Base-by-base conservation (phyloP, 2,797 vertebrate genomes). In the Loriculus beryllinus region DNA sequence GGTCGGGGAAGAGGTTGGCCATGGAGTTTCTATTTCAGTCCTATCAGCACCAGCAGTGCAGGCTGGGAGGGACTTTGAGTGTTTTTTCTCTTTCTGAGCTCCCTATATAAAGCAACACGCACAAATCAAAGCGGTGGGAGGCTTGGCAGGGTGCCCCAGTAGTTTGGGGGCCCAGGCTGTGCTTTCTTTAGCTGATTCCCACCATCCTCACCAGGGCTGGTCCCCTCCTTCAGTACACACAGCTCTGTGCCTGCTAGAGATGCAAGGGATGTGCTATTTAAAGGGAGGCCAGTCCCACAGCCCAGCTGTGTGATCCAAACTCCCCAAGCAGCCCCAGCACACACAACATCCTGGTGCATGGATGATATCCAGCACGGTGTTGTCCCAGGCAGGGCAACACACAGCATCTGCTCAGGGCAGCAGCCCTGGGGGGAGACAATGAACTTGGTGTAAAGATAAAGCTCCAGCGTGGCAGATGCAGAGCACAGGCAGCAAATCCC, bases 11-110 rank as follows among this genome's bases (percentile, higher is more conserved):
- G 77, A 88, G 87, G 84, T 68, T 6, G 4, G 43, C n/a, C n/a
- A 13, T 9, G 35, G 54, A 57, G 72, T 60, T 96, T 88, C 90
- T 97, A 94, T 97, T 97, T 96, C 79, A 64, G 93, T 94, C 77
- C 5, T 70, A 63, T 33, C 54, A 81, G 45, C 60, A 79, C 64
- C 54, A 60, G 71, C 0, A 0, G 75, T 2, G 4, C 68, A 75
- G 69, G 49, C 86, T 95, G 84, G 84, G 93, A 94, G 83, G 43
- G 39, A 54, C 48, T 75, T 43, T 31, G 33, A 65, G 31, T 68
- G 20, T 65, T 94, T 67, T 42, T 89, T 75, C 12, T 65, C 35
- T 70, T 60, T 67, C 81, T n/a, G n/a, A 81, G 51, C 21, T 78
- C 40, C 82, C 35, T 77, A 77, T 86, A 49, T 75, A 91, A 40